Evolutionary conservation across 2,888 invertebrate species (phyloP).

Genomic region (Lamellibrachia columna): DNA sequence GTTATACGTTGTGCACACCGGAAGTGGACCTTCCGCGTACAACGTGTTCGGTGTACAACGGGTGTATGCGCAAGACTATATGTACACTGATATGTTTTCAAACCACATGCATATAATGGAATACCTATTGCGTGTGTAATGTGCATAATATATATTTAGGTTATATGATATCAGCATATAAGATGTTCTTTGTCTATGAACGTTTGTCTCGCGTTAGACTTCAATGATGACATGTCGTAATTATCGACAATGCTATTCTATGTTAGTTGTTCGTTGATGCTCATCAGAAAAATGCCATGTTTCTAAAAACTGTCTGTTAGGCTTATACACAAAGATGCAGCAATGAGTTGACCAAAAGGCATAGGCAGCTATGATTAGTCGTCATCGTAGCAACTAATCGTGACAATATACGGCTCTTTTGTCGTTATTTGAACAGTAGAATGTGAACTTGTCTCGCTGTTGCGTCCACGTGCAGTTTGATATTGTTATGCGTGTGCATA

Average conservation of each 20-base stretch:
- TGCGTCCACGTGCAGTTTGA: neutral
- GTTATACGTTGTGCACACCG: neutral
- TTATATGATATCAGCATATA: neutral
- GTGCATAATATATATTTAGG: neutral
- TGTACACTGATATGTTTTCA: neutral
- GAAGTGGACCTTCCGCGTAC: neutral
- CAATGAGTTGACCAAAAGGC: neutral
- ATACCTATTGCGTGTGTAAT: neutral
- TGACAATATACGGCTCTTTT: neutral
- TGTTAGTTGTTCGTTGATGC: slow-evolving; percentile 13
- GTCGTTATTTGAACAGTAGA: neutral
- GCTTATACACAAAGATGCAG: neutral
- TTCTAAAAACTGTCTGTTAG: neutral
- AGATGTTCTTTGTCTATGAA: neutral
- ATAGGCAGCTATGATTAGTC: neutral
- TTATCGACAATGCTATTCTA: neutral
- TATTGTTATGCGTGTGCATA: neutral
- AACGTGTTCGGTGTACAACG: neutral
- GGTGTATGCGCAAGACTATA: neutral
- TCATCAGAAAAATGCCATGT: neutral
- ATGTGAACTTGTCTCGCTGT: neutral
- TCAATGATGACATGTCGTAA: neutral
- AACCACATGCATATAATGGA: neutral
- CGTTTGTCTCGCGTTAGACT: neutral
- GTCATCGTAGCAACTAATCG: neutral